Evolutionary conservation across 2,113 vertebrate genomes (phyloP).

Genomic region (Megaceryle maxima): DNA sequence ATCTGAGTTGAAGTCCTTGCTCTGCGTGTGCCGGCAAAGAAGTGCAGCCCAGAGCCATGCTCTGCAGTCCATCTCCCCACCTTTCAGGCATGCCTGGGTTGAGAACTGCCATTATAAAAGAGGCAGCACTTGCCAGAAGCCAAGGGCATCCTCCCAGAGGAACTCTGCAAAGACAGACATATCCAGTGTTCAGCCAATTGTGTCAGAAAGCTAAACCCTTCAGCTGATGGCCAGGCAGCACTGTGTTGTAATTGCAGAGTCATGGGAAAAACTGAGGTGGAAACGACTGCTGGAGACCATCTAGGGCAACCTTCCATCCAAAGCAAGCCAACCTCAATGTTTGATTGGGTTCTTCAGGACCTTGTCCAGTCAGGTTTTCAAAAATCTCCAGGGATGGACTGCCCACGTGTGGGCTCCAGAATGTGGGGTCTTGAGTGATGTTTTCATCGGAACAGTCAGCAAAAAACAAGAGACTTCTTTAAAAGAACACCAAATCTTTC

Average conservation of each 20-base stretch:
- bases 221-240: not conserved
- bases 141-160: not conserved
- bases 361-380: not conserved
- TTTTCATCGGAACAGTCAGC: not conserved
- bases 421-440: not conserved
- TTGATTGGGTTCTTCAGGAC: not conserved
- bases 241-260: not conserved
- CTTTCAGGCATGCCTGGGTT: not conserved
- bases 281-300: not conserved
- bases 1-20: constrained; percentile 64
- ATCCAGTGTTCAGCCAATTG: constrained; percentile 41
- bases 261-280: rapidly evolving
- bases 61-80: constrained; percentile 33
- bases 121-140: not conserved
- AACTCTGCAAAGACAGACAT: constrained; percentile 51
- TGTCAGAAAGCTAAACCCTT: constrained; percentile 43
- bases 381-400: not conserved
- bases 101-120: constrained; percentile 7
- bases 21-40: constrained; percentile 45
- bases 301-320: not conserved
- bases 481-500: not conserved
- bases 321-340: rapidly evolving
- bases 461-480: not conserved
- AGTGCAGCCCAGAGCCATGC: not conserved
- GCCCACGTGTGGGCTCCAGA: not conserved